Conservation (phyloP, 2,113 vertebrate species). For the Sula dactylatra region DNA sequence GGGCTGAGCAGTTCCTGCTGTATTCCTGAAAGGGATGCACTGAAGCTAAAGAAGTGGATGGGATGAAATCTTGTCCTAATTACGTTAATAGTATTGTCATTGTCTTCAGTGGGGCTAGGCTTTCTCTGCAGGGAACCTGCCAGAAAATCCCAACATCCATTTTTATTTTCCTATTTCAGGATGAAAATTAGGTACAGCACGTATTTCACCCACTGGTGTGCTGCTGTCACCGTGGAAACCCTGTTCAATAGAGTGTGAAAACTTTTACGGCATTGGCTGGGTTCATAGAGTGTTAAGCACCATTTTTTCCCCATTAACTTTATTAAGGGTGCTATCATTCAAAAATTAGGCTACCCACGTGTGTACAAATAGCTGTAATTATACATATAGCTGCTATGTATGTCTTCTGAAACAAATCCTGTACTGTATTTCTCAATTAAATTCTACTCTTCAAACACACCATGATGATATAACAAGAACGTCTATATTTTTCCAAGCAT, state of each 20-base stretch:
- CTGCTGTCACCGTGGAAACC: constrained; percentile 22
- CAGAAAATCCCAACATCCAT: constrained; percentile 14
- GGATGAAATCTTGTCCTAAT: constrained; percentile 1
- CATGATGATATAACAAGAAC: neutral
- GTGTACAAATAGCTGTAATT: constrained; percentile 20
- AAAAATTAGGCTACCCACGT: neutral
- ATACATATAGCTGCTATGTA: neutral
- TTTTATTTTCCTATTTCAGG: constrained; percentile 29
- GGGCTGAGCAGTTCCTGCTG: neutral
- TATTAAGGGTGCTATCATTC: neutral
- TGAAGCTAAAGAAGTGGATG: neutral
- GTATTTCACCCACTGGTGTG: constrained; percentile 5
- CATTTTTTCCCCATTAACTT: constrained; percentile 17
- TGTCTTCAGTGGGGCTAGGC: neutral
- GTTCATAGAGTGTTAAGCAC: neutral
- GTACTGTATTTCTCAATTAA: neutral
- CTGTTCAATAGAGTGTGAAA: constrained; percentile 30
- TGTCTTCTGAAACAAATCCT: neutral
- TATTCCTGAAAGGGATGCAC: neutral
- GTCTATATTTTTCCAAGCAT: neutral
- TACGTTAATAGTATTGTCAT: neutral
- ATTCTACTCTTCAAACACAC: neutral
- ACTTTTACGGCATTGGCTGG: constrained; percentile 20
- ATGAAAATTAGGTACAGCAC: constrained; percentile 1
- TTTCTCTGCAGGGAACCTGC: neutral